Conservation (phyloP, 2,888 invertebrate genomes). For the Marronus borbonicus region DNA sequence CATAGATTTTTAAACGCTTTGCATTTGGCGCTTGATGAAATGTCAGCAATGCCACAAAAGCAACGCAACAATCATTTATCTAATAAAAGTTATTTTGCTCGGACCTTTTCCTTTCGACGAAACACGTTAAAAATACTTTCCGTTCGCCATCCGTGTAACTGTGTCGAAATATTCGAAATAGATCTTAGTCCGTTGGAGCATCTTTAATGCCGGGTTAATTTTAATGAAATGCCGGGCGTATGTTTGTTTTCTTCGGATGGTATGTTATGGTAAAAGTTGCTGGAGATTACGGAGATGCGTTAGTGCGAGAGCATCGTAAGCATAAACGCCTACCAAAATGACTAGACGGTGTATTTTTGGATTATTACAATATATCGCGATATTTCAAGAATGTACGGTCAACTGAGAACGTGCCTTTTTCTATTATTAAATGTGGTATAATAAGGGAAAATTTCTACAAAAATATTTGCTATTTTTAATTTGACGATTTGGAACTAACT, state of each 20-base stretch:
- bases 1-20: neutral
- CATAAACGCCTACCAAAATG: constrained; percentile 5
- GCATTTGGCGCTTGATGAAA: neutral
- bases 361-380: neutral
- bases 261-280: constrained; percentile 1
- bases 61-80: neutral
- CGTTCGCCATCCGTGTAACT: neutral
- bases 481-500: no score
- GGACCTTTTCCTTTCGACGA: constrained; percentile 1
- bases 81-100: constrained; percentile 14
- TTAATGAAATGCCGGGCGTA: neutral
- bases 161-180: constrained; percentile 19
- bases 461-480: neutral
- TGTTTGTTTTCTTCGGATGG: constrained; percentile 4
- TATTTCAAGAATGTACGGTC: neutral
- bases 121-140: constrained; percentile 1
- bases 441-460: neutral
- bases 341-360: constrained; percentile 9
- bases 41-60: neutral
- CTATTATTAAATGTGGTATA: neutral
- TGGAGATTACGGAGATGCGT: neutral
- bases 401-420: neutral
- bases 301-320: neutral
- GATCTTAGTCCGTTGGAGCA: neutral
- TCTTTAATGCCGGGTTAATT: neutral